These are phyloP conservation scores for Dolomedes plantarius DNA, from an alignment of 2,888 invertebrate species.

Conservation along the genomic window DNA sequence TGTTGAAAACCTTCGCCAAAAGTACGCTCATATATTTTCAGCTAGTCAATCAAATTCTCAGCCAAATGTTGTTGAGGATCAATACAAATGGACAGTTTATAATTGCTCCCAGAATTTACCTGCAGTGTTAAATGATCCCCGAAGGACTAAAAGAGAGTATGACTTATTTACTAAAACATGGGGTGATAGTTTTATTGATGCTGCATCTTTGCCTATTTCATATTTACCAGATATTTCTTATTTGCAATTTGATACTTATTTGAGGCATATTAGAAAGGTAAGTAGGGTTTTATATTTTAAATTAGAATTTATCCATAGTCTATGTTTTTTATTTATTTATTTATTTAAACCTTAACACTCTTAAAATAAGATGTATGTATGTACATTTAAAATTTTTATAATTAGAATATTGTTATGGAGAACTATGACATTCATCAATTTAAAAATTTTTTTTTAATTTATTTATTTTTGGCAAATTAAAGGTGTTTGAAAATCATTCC, in stretches of 20 bases:
- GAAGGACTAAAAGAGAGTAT: conserved; percentile 85
- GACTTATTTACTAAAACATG: conserved; percentile 97
- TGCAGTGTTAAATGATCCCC: conserved; percentile 96
- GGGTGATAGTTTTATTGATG: conserved; percentile 96
- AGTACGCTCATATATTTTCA: conserved; percentile 65
- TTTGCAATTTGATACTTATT: conserved; percentile 90
- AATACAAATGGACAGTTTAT: conserved; percentile 86
- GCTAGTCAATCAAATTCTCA: conserved; percentile 57
- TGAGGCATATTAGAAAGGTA: conserved; percentile 82
- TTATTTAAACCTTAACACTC: no score
- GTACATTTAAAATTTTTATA: no score
- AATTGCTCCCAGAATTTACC: conserved; percentile 95
- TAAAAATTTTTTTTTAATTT: no score
- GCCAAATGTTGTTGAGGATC: conserved; percentile 59
- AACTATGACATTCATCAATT: no score
- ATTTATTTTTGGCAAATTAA: no score
- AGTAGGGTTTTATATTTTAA: conserved; percentile 60
- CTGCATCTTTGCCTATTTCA: conserved; percentile 84
- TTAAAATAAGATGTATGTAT: no score
- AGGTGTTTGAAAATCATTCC: no score
- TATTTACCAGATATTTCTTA: conserved; percentile 89
- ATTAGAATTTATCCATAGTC: no score
- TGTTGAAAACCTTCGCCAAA: conserved; percentile 66
- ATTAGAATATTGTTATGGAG: no score
- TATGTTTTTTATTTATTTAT: no score